Evolutionary conservation across 2,888 invertebrate species (phyloP), one percentile per base, ranked within the genome.

Genomic region (Dolichomitus sp.): DNA sequence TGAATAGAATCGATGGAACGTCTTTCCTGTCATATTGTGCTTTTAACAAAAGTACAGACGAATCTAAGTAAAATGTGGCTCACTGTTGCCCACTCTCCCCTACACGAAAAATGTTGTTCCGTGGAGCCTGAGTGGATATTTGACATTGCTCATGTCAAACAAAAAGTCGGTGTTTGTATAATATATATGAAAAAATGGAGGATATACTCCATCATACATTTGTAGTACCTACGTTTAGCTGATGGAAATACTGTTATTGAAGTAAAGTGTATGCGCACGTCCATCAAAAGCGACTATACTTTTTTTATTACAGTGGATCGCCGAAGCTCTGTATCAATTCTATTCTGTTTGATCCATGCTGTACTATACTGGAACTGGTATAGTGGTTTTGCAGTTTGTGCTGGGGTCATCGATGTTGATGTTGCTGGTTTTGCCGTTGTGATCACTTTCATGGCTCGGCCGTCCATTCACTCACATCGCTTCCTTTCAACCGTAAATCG

Each of bases 271-370:
- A 40, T 52, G 59, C 33, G 17, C 52, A 42, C 5, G 30, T 37
- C 42, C 4, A 65, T 66, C 27, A 40, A 52, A n/a, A 7, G 7
- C 2, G 23, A 3, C 0, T 48, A 48, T 27, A 66, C n/a, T n/a
- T 1, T 37, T 66, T 72, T 59, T 40, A 66, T 66, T n/a, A n/a
- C 61, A 63, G 40, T 54, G 23, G 23, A 19, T 52, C 23, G 40
- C n/a, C 17, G 17, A 1, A 33, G 7, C n/a, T n/a, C n/a, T 33
- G 12, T 4, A 12, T 40, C 19, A 19, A 11, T 48, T 19, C 7
- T 61, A 14, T 57, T 14, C 70, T 57, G n/a, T 57, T 72, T 66
- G 72, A 78, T 78, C 45, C 54, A 63, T 63, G 2, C 50, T 33
- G 2, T 14, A 27, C 30, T 30, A n/a, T n/a, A 61, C 14, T 40